Percentiles rank a stretch among this genome's conserved stretches.
Evolutionary conservation across 2,113 vertebrate genomes (phyloP).

Genomic region (Hucho hucho): DNA sequence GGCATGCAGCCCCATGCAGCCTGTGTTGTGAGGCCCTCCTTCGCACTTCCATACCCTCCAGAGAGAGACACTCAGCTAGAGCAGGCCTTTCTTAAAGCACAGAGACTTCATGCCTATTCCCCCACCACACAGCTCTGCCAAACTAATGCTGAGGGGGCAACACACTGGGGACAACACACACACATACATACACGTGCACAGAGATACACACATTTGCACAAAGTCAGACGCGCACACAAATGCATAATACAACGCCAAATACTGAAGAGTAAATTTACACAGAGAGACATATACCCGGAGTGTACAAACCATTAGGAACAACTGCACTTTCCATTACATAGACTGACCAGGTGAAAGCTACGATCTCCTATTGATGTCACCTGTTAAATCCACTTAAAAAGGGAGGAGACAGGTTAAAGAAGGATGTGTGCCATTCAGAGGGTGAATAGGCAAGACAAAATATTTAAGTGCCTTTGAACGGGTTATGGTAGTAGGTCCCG

Average conservation of each 20-base stretch:
- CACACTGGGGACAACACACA: not conserved
- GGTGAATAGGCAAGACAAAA: no score
- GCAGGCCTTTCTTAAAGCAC: not conserved
- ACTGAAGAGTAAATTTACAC: not conserved
- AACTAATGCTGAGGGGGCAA: not conserved
- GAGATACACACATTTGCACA: not conserved
- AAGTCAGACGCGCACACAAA: not conserved
- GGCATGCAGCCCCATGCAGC: not conserved
- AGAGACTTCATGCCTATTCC: not conserved
- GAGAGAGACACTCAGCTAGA: not conserved
- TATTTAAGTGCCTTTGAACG: no score
- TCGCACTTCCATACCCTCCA: not conserved
- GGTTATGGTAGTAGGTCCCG: no score
- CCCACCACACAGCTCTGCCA: not conserved
- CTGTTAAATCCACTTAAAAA: no score
- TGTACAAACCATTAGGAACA: not conserved
- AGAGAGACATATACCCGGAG: not conserved
- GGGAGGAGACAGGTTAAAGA: no score
- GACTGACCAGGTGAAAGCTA: no score
- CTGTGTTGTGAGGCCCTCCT: not conserved
- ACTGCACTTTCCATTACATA: no score
- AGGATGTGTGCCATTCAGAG: no score
- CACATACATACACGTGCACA: not conserved
- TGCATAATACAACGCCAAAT: not conserved
- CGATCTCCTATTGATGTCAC: no score